A percentile compares a stretch with the other conserved stretches of the same genome.
Conservation (phyloP, 2,888 invertebrate species). For the Argyra leucocephala region DNA sequence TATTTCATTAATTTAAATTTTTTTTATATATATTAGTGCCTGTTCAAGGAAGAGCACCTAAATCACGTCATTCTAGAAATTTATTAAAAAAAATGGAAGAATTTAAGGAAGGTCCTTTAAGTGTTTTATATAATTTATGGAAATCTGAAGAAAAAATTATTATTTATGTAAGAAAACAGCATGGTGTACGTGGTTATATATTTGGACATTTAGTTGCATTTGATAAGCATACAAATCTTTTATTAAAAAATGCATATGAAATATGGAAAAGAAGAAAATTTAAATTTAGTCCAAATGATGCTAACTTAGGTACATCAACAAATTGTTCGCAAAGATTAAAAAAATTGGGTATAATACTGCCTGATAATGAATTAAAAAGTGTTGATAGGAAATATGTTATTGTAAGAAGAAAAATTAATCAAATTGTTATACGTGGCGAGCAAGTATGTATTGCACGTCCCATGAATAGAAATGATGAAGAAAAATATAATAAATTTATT, state of each 20-base stretch:
- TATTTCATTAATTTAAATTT: not conserved
- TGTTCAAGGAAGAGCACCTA: slow-evolving; percentile 22
- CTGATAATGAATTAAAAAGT: slow-evolving; percentile 49
- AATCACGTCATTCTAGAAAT: slow-evolving; percentile 38
- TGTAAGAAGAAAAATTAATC: slow-evolving; percentile 57
- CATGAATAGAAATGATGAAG: not conserved
- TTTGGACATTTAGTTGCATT: slow-evolving; percentile 74
- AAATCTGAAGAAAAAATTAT: slow-evolving; percentile 26
- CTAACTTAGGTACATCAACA: slow-evolving; percentile 37
- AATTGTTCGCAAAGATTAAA: slow-evolving; percentile 43
- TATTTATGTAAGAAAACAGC: slow-evolving; percentile 58
- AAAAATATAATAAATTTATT: not conserved
- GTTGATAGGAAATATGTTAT: slow-evolving; percentile 54
- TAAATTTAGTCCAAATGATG: slow-evolving; percentile 34
- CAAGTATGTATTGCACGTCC: slow-evolving; percentile 46
- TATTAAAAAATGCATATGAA: slow-evolving; percentile 73
- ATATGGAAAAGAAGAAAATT: slow-evolving; percentile 58
- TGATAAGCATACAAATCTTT: slow-evolving; percentile 91
- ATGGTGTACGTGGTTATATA: slow-evolving; percentile 64
- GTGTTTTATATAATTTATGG: slow-evolving; percentile 49
- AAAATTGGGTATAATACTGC: slow-evolving; percentile 46
- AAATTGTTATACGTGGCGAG: slow-evolving; percentile 66
- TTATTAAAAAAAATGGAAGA: slow-evolving; percentile 49
- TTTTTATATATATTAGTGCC: slow-evolving; percentile 34
- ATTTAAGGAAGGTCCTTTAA: slow-evolving; percentile 52